A percentile compares a stretch with the other conserved stretches of the same genome.
phyloP scores from a whole-genome alignment of 2,113 vertebrate genomes.

The Podarcis cretensis region DNA sequence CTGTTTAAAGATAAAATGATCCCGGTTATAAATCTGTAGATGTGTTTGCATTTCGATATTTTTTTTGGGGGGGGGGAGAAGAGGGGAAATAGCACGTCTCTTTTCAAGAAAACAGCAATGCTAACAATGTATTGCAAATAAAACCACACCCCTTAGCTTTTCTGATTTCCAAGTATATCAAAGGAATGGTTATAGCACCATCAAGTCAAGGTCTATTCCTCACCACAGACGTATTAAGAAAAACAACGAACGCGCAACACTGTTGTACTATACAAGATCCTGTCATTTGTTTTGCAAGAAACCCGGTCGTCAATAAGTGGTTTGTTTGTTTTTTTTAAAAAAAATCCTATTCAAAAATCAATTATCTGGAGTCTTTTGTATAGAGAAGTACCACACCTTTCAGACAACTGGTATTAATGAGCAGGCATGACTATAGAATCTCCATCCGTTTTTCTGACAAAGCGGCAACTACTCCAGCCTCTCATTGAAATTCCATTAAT shows the following conservation, averaged over 20 bases:
- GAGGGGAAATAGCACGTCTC: background rate
- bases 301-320: slow-evolving; percentile 79
- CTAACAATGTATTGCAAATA: background rate
- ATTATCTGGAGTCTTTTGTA: slow-evolving; percentile 84
- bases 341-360: slow-evolving; percentile 80
- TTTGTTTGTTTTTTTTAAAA: background rate
- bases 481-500: slow-evolving; percentile 90
- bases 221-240: slow-evolving; percentile 29
- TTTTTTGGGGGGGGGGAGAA: too few relatives aligned
- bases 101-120: background rate
- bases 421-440: slow-evolving; percentile 84
- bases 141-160: background rate
- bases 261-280: slow-evolving; percentile 68
- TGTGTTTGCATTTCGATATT: background rate
- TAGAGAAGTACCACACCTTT: slow-evolving; percentile 82
- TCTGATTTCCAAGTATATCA: background rate
- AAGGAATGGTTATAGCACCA: background rate
- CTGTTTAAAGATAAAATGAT: background rate
- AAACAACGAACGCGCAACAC: slow-evolving; percentile 34
- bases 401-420: slow-evolving; percentile 85
- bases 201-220: slow-evolving; percentile 48
- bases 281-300: slow-evolving; percentile 77
- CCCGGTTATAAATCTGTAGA: background rate
- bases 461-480: slow-evolving; percentile 81
- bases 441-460: slow-evolving; percentile 87